Percentiles rank a stretch among this genome's conserved stretches.
Conservation (phyloP, 92 coral and sea anemone genomes). For the Epizoanthus scotinus region DNA sequence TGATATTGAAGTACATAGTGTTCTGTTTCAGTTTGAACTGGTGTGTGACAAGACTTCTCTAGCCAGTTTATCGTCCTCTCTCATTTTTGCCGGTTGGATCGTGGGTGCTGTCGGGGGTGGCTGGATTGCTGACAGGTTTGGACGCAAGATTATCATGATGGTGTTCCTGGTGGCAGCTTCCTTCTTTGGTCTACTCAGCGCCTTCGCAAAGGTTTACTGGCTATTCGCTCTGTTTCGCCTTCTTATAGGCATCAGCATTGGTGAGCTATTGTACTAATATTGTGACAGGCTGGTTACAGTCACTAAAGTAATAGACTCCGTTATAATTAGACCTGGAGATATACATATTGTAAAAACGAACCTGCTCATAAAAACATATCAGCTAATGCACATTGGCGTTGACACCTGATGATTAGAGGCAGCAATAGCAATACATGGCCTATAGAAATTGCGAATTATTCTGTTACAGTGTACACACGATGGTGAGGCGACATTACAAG, state of each 20-base stretch:
- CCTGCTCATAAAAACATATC: too few species aligned
- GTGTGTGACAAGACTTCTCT: conserved; percentile 20
- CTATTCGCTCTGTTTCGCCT: conserved; percentile 20
- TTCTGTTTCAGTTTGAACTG: conserved; percentile 9
- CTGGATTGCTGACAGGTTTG: conserved; percentile 22
- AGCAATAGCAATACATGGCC: too few species aligned
- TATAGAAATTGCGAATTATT: too few species aligned
- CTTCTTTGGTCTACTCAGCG: conserved; percentile 11
- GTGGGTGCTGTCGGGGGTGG: not conserved
- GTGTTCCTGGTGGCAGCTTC: not conserved
- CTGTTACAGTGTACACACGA: too few species aligned
- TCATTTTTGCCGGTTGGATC: conserved; percentile 18
- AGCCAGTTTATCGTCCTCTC: conserved; percentile 4
- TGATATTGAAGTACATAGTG: not conserved
- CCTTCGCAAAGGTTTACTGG: conserved; percentile 12
- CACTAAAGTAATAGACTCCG: too few species aligned
- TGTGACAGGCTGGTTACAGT: too few species aligned
- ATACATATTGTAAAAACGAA: too few species aligned
- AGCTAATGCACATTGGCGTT: too few species aligned
- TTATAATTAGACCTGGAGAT: too few species aligned
- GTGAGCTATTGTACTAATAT: not conserved
- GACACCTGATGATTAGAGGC: too few species aligned
- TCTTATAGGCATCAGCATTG: conserved; percentile 8
- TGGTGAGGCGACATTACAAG: too few species aligned
- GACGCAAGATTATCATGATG: conserved; percentile 22